phyloP scores from a whole-genome alignment of 1,140 invertebrate species.

The Maniola jurtina region DNA sequence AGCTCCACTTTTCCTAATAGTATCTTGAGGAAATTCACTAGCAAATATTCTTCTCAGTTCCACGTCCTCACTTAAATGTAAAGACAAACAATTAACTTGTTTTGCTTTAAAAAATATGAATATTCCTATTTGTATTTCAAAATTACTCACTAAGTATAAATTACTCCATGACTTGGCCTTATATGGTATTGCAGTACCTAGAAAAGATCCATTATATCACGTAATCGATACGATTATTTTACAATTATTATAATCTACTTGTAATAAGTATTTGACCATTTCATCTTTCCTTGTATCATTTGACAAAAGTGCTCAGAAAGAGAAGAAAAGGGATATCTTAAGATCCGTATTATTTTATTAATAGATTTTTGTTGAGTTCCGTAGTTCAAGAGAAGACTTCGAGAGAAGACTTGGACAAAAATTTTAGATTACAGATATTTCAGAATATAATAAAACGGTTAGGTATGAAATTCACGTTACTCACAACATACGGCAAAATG shows the following conservation, averaged over 20 bases:
- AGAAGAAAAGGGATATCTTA: too few relatives aligned
- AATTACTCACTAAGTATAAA: constrained; percentile 65
- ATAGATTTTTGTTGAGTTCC: too few relatives aligned
- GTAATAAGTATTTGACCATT: too few relatives aligned
- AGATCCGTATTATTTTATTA: too few relatives aligned
- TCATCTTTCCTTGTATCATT: not conserved
- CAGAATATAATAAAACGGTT: not conserved
- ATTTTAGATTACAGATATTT: too few relatives aligned
- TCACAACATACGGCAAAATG: constrained; percentile 27
- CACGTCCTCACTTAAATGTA: constrained; percentile 62
- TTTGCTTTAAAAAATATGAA: not conserved
- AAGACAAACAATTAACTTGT: constrained; percentile 21
- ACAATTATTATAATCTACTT: too few relatives aligned
- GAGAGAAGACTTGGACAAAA: too few relatives aligned
- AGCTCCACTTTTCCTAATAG: constrained; percentile 53
- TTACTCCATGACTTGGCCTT: constrained; percentile 35
- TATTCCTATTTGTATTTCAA: constrained; percentile 6
- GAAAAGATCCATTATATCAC: constrained; percentile 6
- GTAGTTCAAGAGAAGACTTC: too few relatives aligned
- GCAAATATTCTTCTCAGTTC: constrained; percentile 67
- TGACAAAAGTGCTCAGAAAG: not conserved
- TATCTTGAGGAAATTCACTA: constrained; percentile 65
- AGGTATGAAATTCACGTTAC: not conserved
- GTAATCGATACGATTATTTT: too few relatives aligned
- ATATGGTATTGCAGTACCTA: constrained; percentile 35